Base-by-base conservation (phyloP, 2,113 vertebrate species). In the Australoheros scitulus region DNA sequence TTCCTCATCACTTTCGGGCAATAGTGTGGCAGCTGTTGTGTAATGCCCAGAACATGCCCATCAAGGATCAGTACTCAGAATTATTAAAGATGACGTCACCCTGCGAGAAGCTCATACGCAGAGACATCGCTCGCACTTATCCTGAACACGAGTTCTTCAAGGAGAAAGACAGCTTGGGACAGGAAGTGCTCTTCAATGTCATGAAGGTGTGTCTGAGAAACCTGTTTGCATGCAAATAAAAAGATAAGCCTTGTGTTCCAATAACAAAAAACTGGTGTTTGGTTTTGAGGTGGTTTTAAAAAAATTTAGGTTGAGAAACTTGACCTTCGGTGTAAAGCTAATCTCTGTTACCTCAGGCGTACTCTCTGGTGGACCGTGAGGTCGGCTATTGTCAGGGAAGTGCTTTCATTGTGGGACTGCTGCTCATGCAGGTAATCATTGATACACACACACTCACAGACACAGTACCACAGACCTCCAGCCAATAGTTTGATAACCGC, bases 61-160 rank as follows among this genome's bases (percentile, higher is more conserved):
- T 99, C 92, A 99, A 99, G 93, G 98, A 99, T 87, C 98, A 99
- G 88, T 99, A 99, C 96, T 98, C 97, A 1, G 98, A 99, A 81
- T 96, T 99, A 59, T 93, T 99, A 92, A 99, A 99, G 95, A 99
- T 98, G 98, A 99, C 98, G 1, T 99, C 98, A 18, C 98, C 98
- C 38, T 99, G 97, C 82, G 98, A 99, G 95, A 99, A 98, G 89
- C 91, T 99, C 76, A 99, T 99, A 90, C 97, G 98, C 92, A 96
- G 98, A 87, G 98, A 99, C 92, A 99, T 99, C 80, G 98, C 98
- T 82, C 97, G 98, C 91, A 99, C 98, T 3, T 99, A 99, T 36
- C 98, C 98, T 1, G 98, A 99, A 81, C 98, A 99, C 17, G 97
- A 98, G n/a, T 99, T 99, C 95, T 99, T 99, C 94, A 99, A 98